A percentile compares a stretch with the other conserved stretches of the same genome.
Conservation (phyloP, 2,113 vertebrate species). For the Ancistrus triradiatus region DNA sequence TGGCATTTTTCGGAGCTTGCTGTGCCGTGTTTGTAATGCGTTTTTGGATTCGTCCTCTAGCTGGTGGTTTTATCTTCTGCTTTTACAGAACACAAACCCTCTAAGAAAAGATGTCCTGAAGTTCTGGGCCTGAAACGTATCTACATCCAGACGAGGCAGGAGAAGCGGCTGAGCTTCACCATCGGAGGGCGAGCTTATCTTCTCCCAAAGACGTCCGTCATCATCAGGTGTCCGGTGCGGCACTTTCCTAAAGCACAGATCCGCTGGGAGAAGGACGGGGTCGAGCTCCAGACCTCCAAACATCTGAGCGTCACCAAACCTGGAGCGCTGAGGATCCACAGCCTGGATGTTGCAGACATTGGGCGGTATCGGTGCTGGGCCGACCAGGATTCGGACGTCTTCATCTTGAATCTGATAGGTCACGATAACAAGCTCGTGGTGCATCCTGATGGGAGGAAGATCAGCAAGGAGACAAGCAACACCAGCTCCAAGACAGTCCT, state of each 20-base stretch:
- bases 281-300: conserved; percentile 67
- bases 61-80: background rate
- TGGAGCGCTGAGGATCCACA: conserved; percentile 80
- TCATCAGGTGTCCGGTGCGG: conserved; percentile 82
- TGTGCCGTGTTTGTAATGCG: too few species aligned
- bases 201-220: conserved; percentile 82
- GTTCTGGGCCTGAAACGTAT: conserved; percentile 72
- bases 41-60: too few species aligned
- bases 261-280: conserved; percentile 83
- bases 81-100: conserved; percentile 51
- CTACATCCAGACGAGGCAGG: conserved; percentile 82
- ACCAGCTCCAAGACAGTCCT: conserved; percentile 5
- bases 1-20: too few species aligned
- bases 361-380: conserved; percentile 82
- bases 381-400: conserved; percentile 67
- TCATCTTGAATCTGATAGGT: conserved; percentile 82
- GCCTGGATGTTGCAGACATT: conserved; percentile 65
- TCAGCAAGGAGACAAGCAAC: background rate
- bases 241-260: conserved; percentile 78
- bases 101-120: conserved; percentile 65
- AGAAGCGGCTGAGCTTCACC: conserved; percentile 81
- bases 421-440: conserved; percentile 70
- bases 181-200: conserved; percentile 83
- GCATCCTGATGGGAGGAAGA: conserved; percentile 46
- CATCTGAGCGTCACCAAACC: conserved; percentile 76